Conservation (phyloP, 2,888 invertebrate genomes). For the Limnephilus lunatus region DNA sequence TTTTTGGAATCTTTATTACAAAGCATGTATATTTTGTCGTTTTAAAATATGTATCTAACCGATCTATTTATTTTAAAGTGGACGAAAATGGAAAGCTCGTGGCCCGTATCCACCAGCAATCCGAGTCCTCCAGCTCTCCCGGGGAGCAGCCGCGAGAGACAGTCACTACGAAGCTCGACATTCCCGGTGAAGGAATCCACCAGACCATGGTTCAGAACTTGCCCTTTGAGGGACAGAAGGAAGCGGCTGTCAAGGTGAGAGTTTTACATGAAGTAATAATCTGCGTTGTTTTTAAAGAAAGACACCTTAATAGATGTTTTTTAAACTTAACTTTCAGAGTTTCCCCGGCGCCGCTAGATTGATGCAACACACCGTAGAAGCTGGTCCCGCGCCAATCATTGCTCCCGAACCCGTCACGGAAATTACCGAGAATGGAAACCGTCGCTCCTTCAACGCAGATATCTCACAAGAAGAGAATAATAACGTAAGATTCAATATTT, state of each 20-base stretch:
- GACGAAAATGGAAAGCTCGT: conserved; percentile 72
- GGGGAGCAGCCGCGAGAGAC: conserved; percentile 74
- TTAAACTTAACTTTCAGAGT: conserved; percentile 71
- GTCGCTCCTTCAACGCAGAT: conserved; percentile 75
- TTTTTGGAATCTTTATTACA: neutral
- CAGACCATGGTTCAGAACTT: conserved; percentile 74
- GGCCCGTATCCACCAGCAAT: conserved; percentile 70
- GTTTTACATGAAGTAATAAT: neutral
- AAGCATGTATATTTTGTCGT: neutral
- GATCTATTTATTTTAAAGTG: conserved; percentile 69
- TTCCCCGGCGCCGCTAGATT: conserved; percentile 81
- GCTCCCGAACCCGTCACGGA: conserved; percentile 67
- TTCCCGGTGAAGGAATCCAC: conserved; percentile 78
- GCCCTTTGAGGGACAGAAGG: conserved; percentile 70
- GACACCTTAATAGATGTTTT: neutral
- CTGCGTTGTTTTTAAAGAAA: neutral
- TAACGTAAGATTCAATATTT: conserved; percentile 70
- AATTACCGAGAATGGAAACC: conserved; percentile 69
- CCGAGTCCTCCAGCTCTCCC: conserved; percentile 68
- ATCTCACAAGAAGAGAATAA: conserved; percentile 74
- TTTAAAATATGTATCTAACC: too few relatives aligned
- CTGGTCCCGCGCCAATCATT: conserved; percentile 68
- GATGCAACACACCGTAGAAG: conserved; percentile 75
- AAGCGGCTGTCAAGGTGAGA: conserved; percentile 72
- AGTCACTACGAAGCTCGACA: conserved; percentile 77